Conservation (phyloP, 2,888 invertebrate genomes). For the Calameuta filiformis region DNA sequence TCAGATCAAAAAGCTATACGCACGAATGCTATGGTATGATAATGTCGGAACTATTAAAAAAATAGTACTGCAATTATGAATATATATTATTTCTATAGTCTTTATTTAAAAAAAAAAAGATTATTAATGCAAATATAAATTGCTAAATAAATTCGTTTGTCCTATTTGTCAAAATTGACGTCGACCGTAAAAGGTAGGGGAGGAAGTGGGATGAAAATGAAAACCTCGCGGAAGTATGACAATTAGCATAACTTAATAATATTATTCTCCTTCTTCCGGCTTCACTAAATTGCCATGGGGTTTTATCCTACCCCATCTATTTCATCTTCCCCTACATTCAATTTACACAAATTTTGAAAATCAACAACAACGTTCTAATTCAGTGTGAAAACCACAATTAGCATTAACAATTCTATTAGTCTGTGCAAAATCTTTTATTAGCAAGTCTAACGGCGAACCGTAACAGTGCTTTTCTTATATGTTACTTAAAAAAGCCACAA, state of each 20-base stretch:
- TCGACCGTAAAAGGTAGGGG: too few relatives aligned
- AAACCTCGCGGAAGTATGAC: background rate
- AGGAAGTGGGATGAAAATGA: too few relatives aligned
- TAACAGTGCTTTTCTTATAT: background rate
- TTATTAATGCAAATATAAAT: too few relatives aligned
- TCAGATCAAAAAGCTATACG: background rate
- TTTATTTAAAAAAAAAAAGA: too few relatives aligned
- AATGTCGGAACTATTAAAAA: background rate
- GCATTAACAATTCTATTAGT: background rate
- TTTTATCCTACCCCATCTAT: background rate
- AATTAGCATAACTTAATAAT: background rate
- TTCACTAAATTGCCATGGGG: background rate
- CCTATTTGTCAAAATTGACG: too few relatives aligned
- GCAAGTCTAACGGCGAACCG: background rate
- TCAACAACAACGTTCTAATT: background rate
- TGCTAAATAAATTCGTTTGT: too few relatives aligned
- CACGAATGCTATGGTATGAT: background rate
- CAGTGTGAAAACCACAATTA: background rate
- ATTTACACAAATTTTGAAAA: background rate
- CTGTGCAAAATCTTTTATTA: background rate
- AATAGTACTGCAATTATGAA: background rate
- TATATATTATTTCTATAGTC: too few relatives aligned
- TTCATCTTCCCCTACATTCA: background rate
- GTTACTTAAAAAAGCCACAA: background rate
- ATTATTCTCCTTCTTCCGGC: background rate